Evolutionary conservation across 2,113 vertebrate species (phyloP).

Genomic region (Calypte anna): DNA sequence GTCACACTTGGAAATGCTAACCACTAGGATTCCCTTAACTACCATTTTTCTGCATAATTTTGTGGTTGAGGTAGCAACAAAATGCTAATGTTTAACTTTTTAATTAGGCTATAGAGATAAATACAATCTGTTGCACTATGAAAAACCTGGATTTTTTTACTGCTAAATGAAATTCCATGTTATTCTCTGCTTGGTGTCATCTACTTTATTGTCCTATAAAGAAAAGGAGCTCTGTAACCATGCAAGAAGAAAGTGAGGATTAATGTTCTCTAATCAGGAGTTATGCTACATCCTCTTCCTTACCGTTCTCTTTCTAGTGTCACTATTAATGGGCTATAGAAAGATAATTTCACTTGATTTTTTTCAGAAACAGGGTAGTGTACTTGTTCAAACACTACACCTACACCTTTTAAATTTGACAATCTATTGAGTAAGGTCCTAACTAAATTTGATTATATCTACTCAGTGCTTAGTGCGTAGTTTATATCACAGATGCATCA

Average conservation of each 20-base stretch:
- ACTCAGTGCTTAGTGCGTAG: not conserved
- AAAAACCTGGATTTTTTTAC: slow-evolving; percentile 7
- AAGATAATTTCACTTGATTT: not conserved
- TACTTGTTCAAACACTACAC: not conserved
- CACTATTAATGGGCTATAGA: not conserved
- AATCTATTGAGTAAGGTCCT: not conserved
- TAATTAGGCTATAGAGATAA: slow-evolving; percentile 32
- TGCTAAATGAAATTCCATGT: not conserved
- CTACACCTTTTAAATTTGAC: not conserved
- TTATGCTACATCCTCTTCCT: not conserved
- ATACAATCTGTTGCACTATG: not conserved
- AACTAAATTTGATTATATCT: slow-evolving; percentile 22
- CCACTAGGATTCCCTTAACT: not conserved
- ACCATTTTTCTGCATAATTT: not conserved
- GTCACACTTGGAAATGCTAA: slow-evolving; percentile 9
- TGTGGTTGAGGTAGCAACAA: slow-evolving; percentile 39
- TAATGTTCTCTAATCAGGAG: not conserved
- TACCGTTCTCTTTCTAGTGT: not conserved
- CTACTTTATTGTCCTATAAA: not conserved
- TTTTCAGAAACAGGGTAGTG: not conserved
- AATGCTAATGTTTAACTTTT: slow-evolving; percentile 41
- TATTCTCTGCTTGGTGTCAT: not conserved
- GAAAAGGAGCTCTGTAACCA: not conserved
- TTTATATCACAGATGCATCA: not conserved
- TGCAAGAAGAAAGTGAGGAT: not conserved